Percentiles rank a stretch among this genome's conserved stretches.
These are phyloP conservation scores for Nerophis ophidion DNA, from an alignment of 2,113 vertebrate genomes.

Conservation along the genomic window DNA sequence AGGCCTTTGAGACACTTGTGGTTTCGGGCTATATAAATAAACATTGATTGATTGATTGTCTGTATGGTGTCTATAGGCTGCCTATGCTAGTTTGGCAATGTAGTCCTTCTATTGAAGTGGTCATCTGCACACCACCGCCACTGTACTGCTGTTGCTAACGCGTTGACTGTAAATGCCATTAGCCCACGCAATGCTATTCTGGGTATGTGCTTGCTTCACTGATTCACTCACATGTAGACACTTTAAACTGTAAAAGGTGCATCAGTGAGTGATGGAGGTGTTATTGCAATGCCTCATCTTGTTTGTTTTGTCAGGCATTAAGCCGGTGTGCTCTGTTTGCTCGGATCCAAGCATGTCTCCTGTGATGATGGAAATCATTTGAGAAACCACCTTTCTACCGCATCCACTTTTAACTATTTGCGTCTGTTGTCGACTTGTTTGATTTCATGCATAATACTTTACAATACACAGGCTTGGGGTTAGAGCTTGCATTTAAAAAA, in stretches of 20 bases:
- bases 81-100: conserved; percentile 10
- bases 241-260: conserved; percentile 44
- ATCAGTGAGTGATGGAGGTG: conserved; percentile 44
- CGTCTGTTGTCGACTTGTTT: conserved; percentile 18
- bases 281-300: conserved; percentile 29
- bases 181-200: conserved; percentile 62
- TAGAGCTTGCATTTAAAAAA: conserved; percentile 32
- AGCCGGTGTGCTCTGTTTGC: background rate
- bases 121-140: conserved; percentile 27
- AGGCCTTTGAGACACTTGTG: too few species aligned
- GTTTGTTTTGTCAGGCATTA: conserved; percentile 14
- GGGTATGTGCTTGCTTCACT: conserved; percentile 46
- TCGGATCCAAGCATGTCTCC: conserved; percentile 1
- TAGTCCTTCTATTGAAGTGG: conserved; percentile 18
- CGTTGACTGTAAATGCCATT: conserved; percentile 57
- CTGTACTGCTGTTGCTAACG: conserved; percentile 46
- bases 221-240: conserved; percentile 60
- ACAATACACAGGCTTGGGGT: conserved; percentile 24
- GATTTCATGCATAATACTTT: conserved; percentile 6
- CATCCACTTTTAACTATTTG: conserved; percentile 3
- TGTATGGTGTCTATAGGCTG: background rate
- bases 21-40: too few species aligned
- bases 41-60: too few species aligned
- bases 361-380: background rate
- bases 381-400: background rate